These are phyloP conservation scores for Orthonevra nobilis DNA, from an alignment of 2,888 invertebrate genomes.

Conservation along the genomic window DNA sequence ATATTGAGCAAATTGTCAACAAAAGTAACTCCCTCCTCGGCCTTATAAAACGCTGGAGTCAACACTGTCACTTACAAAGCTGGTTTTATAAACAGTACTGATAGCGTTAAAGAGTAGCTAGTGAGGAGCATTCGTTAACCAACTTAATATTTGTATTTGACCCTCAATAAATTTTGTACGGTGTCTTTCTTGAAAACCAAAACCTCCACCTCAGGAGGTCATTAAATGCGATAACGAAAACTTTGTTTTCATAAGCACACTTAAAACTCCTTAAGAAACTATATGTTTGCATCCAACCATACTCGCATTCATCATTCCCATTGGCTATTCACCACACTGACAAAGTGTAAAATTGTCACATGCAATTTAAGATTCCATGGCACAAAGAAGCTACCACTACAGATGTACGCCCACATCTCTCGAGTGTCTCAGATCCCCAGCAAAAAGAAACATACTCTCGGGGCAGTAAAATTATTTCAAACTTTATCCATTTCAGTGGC, in stretches of 20 bases:
- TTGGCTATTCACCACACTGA: slow-evolving; percentile 25
- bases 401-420: background rate
- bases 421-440: slow-evolving; percentile 5
- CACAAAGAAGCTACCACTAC: slow-evolving; percentile 2
- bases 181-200: too few relatives aligned
- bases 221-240: too few relatives aligned
- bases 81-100: too few relatives aligned
- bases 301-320: background rate
- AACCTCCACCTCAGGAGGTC: too few relatives aligned
- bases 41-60: too few relatives aligned
- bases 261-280: background rate
- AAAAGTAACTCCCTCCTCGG: too few relatives aligned
- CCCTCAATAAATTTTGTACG: too few relatives aligned
- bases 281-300: background rate
- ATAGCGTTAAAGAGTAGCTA: too few relatives aligned
- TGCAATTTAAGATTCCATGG: slow-evolving; percentile 48
- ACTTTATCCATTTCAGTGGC: slow-evolving; percentile 49
- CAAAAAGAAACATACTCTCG: slow-evolving; percentile 36
- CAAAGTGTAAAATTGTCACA: slow-evolving; percentile 45
- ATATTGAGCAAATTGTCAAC: too few relatives aligned
- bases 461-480: slow-evolving; percentile 64
- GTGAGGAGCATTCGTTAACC: too few relatives aligned
- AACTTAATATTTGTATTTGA: too few relatives aligned
- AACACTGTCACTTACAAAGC: too few relatives aligned
- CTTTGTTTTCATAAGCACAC: slow-evolving; percentile 5